Percentiles rank a stretch among this genome's conserved stretches.
These are phyloP conservation scores for Micronisus gabar DNA, from an alignment of 2,113 vertebrate genomes.

Conservation along the genomic window DNA sequence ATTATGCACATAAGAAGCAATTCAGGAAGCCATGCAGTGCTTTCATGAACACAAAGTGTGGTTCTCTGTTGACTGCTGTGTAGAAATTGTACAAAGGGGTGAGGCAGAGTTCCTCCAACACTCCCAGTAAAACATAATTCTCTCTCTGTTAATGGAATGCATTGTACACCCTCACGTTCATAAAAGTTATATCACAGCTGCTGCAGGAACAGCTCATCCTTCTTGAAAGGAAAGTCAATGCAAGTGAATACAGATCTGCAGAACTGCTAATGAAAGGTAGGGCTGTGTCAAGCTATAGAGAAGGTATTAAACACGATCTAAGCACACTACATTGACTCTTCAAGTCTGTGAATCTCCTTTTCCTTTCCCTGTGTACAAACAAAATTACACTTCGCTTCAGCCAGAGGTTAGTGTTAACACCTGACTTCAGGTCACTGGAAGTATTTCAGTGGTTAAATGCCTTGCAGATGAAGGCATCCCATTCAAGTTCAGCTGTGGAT, in stretches of 20 bases:
- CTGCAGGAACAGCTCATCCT: background rate
- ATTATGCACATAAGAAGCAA: background rate
- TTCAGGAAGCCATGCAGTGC: conserved; percentile 24
- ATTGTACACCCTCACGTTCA: background rate
- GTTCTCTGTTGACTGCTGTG: background rate
- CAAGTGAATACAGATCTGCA: background rate
- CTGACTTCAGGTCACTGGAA: background rate
- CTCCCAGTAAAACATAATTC: conserved; percentile 9
- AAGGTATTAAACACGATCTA: background rate
- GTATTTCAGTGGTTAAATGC: background rate
- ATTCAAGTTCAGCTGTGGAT: background rate
- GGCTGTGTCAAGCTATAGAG: background rate
- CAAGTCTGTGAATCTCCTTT: background rate
- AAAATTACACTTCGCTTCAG: background rate
- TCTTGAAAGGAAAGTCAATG: background rate
- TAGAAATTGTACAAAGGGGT: conserved; percentile 20
- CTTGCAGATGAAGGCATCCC: background rate
- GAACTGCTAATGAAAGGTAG: background rate
- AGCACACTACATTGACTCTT: background rate
- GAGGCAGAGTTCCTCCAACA: background rate
- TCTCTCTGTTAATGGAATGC: conserved; percentile 23
- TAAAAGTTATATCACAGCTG: background rate
- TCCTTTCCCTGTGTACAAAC: background rate
- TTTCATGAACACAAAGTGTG: conserved; percentile 9
- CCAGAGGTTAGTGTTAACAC: background rate